Conservation (phyloP, 2,797 vertebrate species). For the Parambassis ranga region DNA sequence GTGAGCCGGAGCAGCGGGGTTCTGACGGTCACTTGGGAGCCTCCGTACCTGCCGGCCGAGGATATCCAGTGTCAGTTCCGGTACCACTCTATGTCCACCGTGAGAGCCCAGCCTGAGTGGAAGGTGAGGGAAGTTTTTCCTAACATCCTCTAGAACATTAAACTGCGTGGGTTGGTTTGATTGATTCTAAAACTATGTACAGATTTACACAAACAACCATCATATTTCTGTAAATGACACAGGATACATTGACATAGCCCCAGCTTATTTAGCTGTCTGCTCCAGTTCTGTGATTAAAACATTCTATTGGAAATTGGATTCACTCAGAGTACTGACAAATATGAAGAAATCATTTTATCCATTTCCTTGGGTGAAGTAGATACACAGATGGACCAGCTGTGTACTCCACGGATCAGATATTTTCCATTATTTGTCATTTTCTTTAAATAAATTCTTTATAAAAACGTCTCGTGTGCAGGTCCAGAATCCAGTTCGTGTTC, state of each 20-base stretch:
- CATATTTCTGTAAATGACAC: neutral
- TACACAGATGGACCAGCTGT: neutral
- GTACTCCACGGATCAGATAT: neutral
- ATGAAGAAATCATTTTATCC: neutral
- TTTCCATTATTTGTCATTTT: neutral
- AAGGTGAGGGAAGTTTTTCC: slow-evolving; percentile 85
- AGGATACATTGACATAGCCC: neutral
- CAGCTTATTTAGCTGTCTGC: neutral
- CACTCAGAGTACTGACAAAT: neutral
- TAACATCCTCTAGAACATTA: neutral
- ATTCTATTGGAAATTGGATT: neutral
- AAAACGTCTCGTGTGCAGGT: slow-evolving; percentile 70
- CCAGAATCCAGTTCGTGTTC: slow-evolving; percentile 57
- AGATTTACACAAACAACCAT: neutral
- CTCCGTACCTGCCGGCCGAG: slow-evolving; percentile 74
- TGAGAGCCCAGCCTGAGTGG: slow-evolving; percentile 74
- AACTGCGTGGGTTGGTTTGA: too few relatives aligned
- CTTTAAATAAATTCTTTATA: neutral
- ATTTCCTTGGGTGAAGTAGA: neutral
- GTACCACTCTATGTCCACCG: slow-evolving; percentile 69
- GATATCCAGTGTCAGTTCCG: slow-evolving; percentile 85
- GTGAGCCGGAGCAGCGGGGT: slow-evolving; percentile 76
- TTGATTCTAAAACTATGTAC: too few relatives aligned
- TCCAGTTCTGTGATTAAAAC: neutral
- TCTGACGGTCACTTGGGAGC: slow-evolving; percentile 84